These are phyloP conservation scores for Microchirus variegatus DNA, from an alignment of 2,797 vertebrate species.

Conservation along the genomic window DNA sequence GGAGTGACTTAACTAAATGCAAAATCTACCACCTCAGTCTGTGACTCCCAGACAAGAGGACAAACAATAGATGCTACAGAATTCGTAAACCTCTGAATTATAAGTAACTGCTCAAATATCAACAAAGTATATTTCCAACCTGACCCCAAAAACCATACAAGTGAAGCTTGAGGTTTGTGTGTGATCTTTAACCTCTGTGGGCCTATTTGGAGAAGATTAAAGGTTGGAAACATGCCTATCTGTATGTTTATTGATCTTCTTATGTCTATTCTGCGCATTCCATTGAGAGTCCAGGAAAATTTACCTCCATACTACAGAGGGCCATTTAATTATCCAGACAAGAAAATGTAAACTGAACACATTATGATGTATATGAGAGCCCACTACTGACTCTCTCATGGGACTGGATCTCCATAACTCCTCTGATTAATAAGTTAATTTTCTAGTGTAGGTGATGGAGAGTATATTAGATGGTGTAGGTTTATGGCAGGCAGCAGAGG, in stretches of 20 bases:
- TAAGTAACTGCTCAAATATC: no score
- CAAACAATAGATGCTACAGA: no score
- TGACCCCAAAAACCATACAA: no score
- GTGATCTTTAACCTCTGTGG: no score
- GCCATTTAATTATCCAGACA: slow-evolving; percentile 24
- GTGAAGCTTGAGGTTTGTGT: no score
- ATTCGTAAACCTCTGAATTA: no score
- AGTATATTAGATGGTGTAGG: slow-evolving; percentile 14
- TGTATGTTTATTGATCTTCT: background rate
- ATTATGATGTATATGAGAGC: slow-evolving; percentile 14
- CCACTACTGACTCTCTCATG: slow-evolving; percentile 14
- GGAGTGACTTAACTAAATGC: background rate
- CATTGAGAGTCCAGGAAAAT: background rate
- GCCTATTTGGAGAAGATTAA: background rate
- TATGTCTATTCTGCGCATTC: slow-evolving; percentile 1
- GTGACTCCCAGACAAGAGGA: background rate
- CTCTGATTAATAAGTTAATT: slow-evolving; percentile 17
- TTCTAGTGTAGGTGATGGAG: slow-evolving; percentile 16
- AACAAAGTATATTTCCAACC: no score
- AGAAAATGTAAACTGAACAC: slow-evolving; percentile 11
- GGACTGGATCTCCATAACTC: slow-evolving; percentile 19
- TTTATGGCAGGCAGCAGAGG: background rate
- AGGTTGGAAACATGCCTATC: background rate
- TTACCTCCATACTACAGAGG: slow-evolving; percentile 1
- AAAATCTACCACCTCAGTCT: background rate